Conservation (phyloP, 2,888 invertebrate genomes). For the Agonopterix alstromeriana region DNA sequence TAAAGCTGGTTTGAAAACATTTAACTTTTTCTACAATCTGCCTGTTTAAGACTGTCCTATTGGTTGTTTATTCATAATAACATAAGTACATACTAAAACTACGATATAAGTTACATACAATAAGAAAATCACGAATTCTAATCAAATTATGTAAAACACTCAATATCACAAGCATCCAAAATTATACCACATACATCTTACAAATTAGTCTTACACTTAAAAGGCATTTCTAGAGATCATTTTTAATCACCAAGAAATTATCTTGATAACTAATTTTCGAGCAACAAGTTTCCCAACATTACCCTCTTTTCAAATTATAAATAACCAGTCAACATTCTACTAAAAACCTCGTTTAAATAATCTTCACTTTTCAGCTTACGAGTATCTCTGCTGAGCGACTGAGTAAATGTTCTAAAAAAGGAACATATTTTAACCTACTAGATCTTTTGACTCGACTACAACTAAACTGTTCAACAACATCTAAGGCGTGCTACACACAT, state of each 20-base stretch:
- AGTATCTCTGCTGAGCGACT: too few relatives aligned
- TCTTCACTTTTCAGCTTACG: too few relatives aligned
- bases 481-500: too few relatives aligned
- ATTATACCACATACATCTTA: slow-evolving; percentile 21
- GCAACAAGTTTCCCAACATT: neutral
- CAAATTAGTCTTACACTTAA: slow-evolving; percentile 38
- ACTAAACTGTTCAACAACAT: too few relatives aligned
- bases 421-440: too few relatives aligned
- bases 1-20: too few relatives aligned
- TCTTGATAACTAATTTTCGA: neutral
- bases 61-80: neutral
- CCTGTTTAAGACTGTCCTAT: too few relatives aligned
- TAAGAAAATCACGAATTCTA: neutral
- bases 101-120: neutral
- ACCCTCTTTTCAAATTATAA: neutral
- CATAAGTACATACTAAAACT: neutral
- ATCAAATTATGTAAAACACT: slow-evolving; percentile 2
- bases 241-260: slow-evolving; percentile 10
- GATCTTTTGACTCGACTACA: too few relatives aligned
- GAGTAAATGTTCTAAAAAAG: too few relatives aligned
- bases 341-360: too few relatives aligned
- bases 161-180: slow-evolving; percentile 52
- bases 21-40: too few relatives aligned
- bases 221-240: slow-evolving; percentile 66
- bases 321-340: too few relatives aligned